These are phyloP conservation scores for Parochlus steinenii DNA, from an alignment of 2,888 invertebrate genomes.

Conservation along the genomic window DNA sequence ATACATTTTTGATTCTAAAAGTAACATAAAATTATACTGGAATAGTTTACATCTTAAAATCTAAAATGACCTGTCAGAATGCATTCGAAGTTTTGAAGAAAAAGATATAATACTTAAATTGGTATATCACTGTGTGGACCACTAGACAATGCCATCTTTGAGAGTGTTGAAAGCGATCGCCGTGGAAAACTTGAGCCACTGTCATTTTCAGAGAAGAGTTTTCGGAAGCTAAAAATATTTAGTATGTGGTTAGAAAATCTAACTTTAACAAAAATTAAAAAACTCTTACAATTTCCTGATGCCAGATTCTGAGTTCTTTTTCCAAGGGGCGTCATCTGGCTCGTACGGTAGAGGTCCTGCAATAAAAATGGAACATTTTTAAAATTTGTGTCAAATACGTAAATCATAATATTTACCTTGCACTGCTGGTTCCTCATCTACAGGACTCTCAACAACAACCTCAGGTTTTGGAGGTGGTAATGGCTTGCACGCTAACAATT, in stretches of 20 bases:
- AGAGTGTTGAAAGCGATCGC: slow-evolving; percentile 61
- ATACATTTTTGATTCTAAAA: too few species aligned
- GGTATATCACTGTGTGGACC: slow-evolving; percentile 20
- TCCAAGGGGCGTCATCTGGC: slow-evolving; percentile 95
- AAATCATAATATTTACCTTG: slow-evolving; percentile 10
- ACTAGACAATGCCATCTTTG: slow-evolving; percentile 48
- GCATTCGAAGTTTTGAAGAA: too few species aligned
- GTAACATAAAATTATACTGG: too few species aligned
- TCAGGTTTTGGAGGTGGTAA: slow-evolving; percentile 25
- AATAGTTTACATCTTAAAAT: too few species aligned
- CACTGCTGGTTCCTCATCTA: slow-evolving; percentile 18
- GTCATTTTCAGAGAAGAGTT: slow-evolving; percentile 60
- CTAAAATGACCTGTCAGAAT: too few species aligned
- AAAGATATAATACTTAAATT: too few species aligned
- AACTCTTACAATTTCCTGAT: slow-evolving; percentile 75
- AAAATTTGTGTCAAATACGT: slow-evolving; percentile 9
- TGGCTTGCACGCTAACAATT: slow-evolving; percentile 51
- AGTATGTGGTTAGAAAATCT: slow-evolving; percentile 5
- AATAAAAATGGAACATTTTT: not conserved
- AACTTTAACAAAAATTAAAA: not conserved
- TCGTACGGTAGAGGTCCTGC: slow-evolving; percentile 90
- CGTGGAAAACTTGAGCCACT: slow-evolving; percentile 48
- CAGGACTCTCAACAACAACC: slow-evolving; percentile 28
- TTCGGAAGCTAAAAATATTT: slow-evolving; percentile 56
- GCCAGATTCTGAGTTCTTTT: slow-evolving; percentile 61